phyloP scores from a whole-genome alignment of 2,797 vertebrate species.

The Scomberomorus guttatus region DNA sequence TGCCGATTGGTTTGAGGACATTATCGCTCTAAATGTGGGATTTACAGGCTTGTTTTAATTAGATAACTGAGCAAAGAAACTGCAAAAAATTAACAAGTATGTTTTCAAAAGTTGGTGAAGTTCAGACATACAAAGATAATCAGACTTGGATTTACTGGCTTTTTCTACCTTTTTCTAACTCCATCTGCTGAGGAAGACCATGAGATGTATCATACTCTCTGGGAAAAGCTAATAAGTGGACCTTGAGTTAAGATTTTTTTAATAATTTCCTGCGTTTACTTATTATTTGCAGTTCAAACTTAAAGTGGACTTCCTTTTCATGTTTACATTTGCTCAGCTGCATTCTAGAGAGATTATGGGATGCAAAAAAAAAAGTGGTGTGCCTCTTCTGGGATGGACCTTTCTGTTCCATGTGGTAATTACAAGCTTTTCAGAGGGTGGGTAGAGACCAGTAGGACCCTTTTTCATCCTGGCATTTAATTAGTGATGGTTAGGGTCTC shows the following conservation, averaged over 20 bases:
- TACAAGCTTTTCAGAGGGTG: conserved; percentile 76
- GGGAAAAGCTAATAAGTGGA: background rate
- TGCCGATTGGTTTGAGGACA: background rate
- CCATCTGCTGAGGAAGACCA: background rate
- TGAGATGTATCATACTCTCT: background rate
- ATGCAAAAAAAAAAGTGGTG: conserved; percentile 52
- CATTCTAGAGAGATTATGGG: conserved; percentile 43
- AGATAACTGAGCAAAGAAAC: background rate
- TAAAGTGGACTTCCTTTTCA: conserved; percentile 26
- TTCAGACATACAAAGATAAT: background rate
- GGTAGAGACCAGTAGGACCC: conserved; percentile 69
- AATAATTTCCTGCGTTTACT: background rate
- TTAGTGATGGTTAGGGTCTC: conserved; percentile 77
- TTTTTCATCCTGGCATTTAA: conserved; percentile 76
- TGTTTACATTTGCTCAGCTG: conserved; percentile 43
- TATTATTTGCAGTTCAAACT: background rate
- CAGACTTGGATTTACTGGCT: background rate
- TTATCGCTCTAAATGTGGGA: background rate
- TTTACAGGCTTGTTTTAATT: background rate
- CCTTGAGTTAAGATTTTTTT: background rate
- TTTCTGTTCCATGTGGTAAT: conserved; percentile 73
- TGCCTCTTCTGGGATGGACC: conserved; percentile 61
- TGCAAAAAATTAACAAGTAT: background rate
- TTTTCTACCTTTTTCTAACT: background rate
- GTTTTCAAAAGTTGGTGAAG: background rate